phyloP scores from a whole-genome alignment of 2,888 invertebrate species.

The Apamea crenata region DNA sequence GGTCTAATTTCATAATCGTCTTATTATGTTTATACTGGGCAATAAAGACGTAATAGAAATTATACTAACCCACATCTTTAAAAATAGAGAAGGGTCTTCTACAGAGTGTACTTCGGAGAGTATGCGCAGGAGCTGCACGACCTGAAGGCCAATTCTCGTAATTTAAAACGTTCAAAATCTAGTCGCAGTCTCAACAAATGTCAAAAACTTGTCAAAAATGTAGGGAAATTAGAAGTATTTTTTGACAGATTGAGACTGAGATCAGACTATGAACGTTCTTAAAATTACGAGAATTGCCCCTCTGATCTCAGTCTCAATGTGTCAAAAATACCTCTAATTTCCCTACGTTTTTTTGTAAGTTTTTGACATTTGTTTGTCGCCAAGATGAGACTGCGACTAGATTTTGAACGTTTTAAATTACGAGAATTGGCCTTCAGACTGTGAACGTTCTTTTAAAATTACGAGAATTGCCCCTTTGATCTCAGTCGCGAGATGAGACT shows the following conservation, averaged over 20 bases:
- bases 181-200: background rate
- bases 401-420: background rate
- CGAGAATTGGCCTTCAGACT: background rate
- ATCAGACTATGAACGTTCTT: background rate
- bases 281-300: background rate
- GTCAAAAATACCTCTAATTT: too few species aligned
- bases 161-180: background rate
- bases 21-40: conserved; percentile 44
- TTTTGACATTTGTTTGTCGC: too few species aligned
- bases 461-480: background rate
- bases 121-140: background rate
- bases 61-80: background rate
- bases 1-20: conserved; percentile 49
- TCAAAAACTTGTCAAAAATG: background rate
- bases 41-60: conserved; percentile 35
- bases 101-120: background rate
- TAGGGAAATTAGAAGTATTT: background rate
- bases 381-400: background rate
- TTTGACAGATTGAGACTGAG: background rate
- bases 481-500: background rate
- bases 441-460: background rate
- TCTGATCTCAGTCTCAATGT: too few species aligned
- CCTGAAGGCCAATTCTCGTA: background rate
- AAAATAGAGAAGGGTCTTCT: background rate
- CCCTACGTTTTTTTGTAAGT: too few species aligned